A percentile compares a stretch with the other conserved stretches of the same genome.
Evolutionary conservation across 2,888 invertebrate species (phyloP).

Genomic region (Pseudoips prasinana): DNA sequence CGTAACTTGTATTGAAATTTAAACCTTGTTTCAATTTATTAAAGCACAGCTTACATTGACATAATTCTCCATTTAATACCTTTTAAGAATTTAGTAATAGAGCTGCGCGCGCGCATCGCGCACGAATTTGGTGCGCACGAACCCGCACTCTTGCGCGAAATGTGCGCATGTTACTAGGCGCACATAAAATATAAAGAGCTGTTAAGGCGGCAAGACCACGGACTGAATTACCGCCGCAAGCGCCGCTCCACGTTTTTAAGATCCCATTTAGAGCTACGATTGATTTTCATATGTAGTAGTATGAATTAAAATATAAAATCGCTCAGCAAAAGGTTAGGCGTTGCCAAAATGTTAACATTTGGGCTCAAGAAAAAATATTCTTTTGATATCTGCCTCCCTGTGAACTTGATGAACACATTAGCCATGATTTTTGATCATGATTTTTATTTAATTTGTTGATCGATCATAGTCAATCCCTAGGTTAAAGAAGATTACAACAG

Average conservation of each 20-base stretch:
- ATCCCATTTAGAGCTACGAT: too few species aligned
- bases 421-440: constrained; percentile 65
- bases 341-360: constrained; percentile 14
- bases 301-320: too few species aligned
- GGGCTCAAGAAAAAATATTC: constrained; percentile 29
- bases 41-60: too few species aligned
- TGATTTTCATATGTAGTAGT: too few species aligned
- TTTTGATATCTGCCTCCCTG: constrained; percentile 48
- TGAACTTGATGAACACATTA: constrained; percentile 68
- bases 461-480: constrained; percentile 8
- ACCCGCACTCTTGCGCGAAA: constrained; percentile 76
- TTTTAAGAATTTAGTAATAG: too few species aligned
- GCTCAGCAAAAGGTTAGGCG: too few species aligned
- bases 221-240: too few species aligned
- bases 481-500: too few species aligned
- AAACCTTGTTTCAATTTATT: too few species aligned
- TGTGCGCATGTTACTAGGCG: constrained; percentile 76
- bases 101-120: constrained; percentile 57
- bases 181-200: constrained; percentile 37
- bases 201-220: constrained; percentile 11
- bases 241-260: too few species aligned
- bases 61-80: too few species aligned
- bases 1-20: too few species aligned
- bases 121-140: constrained; percentile 64
- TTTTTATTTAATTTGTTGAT: constrained; percentile 26